Conservation (phyloP, 2,113 vertebrate species). For the Lepidothrix coronata region DNA sequence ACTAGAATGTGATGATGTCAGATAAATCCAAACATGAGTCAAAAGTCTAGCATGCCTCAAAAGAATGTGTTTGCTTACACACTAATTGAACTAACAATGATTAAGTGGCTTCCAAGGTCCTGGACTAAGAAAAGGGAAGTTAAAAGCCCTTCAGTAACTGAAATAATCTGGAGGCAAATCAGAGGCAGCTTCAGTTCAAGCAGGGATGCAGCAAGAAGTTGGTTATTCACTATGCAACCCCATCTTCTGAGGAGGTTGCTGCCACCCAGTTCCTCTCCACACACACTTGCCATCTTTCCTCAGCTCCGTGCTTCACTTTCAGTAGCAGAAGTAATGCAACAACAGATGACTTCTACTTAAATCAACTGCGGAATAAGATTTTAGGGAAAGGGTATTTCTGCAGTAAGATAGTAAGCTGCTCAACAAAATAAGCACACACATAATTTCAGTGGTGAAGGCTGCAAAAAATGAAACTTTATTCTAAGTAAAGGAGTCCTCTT, state of each 20-base stretch:
- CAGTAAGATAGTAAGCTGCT: background rate
- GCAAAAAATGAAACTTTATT: background rate
- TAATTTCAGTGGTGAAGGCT: background rate
- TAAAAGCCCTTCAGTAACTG: background rate
- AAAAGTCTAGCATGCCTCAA: background rate
- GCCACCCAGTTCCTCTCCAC: no score
- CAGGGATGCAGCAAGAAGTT: background rate
- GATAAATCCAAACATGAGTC: background rate
- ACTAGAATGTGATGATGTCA: no score
- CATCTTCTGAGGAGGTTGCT: background rate
- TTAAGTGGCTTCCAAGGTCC: background rate
- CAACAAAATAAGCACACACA: background rate
- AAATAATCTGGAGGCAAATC: background rate
- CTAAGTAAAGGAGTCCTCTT: slow-evolving; percentile 64
- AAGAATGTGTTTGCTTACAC: background rate
- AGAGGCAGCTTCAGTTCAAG: background rate
- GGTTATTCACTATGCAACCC: background rate
- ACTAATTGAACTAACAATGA: background rate
- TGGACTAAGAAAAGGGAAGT: background rate
- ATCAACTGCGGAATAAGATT: background rate
- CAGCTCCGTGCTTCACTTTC: background rate
- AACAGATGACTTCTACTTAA: background rate
- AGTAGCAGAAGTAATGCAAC: background rate
- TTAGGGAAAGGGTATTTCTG: background rate
- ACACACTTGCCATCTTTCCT: background rate